Base-by-base conservation (phyloP, 2,797 vertebrate genomes). In the Mormyrus proboscirostris region DNA sequence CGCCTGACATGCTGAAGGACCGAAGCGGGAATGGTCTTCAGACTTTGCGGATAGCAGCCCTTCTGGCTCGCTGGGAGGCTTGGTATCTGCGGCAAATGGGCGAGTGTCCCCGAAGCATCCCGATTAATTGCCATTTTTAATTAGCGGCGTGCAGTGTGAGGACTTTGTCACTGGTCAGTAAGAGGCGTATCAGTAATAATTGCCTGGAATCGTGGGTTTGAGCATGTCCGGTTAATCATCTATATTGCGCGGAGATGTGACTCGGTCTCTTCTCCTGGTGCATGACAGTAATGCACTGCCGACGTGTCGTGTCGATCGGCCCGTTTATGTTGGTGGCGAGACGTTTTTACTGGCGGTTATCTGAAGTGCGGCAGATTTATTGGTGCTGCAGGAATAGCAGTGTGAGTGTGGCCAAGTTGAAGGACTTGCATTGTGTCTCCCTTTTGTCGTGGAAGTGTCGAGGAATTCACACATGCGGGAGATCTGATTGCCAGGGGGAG, bases 11-110 rank as follows among this genome's bases (percentile, higher is more conserved):
- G 76, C 76, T 93, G 89, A 12, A 38, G 69, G 16, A 38, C 33
- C 69, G 29, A 92, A 92, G 83, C 94, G 93, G 93, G 94, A 94
- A 94, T 92, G 94, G 47, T 49, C 41, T 22, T 8, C 19, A 16
- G 33, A 16, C 73, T 2, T 14, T n/a, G 73, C 73, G 12, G 2
- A 33, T 69, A 29, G 33, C 65, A 33, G 65, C 65, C 65, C 65
- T 38, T 73, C 1, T 16, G 29, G 29, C 65, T 33, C 29, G 65
- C 29, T 33, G 65, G 59, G 10, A 65, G 9, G 3, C 22, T 65
- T 29, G 29, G 65, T 29, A 29, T 73, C 65, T 73, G 65, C 65
- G 29, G 10, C 29, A 33, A 33, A 38, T 73, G 12, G 25, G 65
- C 65, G 29, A 65, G 59, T 41, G 12, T 41, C 69, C 69, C 33